Conservation (phyloP, 2,113 vertebrate genomes). For the Neolamprologus hecqui region DNA sequence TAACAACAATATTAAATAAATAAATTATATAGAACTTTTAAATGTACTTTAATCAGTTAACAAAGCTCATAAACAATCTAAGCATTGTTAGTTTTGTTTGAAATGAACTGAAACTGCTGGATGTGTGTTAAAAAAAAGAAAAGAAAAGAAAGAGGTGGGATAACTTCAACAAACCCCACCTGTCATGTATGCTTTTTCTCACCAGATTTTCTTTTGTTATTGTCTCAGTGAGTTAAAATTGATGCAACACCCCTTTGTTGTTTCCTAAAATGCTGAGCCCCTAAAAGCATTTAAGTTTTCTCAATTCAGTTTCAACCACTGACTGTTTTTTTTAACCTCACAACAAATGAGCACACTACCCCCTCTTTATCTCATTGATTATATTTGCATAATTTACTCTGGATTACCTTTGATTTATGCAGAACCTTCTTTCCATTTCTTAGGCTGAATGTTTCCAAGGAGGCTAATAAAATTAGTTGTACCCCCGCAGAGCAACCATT, state of each 20-base stretch:
- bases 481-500: slow-evolving; percentile 35
- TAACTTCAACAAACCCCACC: background rate
- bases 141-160: background rate
- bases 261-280: background rate
- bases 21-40: background rate
- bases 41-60: background rate
- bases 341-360: slow-evolving; percentile 31
- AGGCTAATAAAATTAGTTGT: slow-evolving; percentile 56
- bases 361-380: slow-evolving; percentile 58
- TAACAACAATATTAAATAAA: background rate
- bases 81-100: background rate
- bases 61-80: background rate
- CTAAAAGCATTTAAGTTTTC: background rate
- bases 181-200: background rate
- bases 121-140: background rate
- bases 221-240: background rate
- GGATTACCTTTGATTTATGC: slow-evolving; percentile 77
- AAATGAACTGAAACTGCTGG: background rate
- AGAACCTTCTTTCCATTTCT: slow-evolving; percentile 68
- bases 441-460: slow-evolving; percentile 59
- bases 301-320: slow-evolving; percentile 6
- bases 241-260: background rate
- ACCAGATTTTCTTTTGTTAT: background rate
- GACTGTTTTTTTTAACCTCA: slow-evolving; percentile 34
- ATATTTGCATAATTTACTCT: slow-evolving; percentile 72